Percentiles rank a stretch among this genome's conserved stretches.
These are phyloP conservation scores for Timema podura DNA, from an alignment of 2,888 invertebrate genomes.

Conservation along the genomic window DNA sequence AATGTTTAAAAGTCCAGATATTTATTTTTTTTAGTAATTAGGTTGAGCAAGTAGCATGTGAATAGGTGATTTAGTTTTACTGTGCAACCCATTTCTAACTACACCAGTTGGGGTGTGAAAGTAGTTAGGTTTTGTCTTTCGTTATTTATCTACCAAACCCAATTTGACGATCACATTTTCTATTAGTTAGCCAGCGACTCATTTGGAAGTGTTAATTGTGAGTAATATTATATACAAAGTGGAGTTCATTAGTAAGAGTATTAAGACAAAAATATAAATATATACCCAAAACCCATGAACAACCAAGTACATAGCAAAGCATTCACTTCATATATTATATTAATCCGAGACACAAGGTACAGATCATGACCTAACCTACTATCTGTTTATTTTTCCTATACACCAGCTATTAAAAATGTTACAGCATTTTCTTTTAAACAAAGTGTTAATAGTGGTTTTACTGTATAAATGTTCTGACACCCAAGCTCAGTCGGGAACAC, in stretches of 20 bases:
- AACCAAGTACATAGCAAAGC: too few species aligned
- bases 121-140: background rate
- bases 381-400: too few species aligned
- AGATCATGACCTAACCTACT: too few species aligned
- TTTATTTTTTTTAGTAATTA: conserved; percentile 9
- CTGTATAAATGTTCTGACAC: too few species aligned
- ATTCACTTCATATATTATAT: too few species aligned
- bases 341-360: too few species aligned
- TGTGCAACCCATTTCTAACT: conserved; percentile 14
- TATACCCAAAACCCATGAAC: too few species aligned
- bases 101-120: background rate
- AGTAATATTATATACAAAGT: conserved; percentile 9
- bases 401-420: too few species aligned
- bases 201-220: background rate
- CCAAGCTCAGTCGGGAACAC: too few species aligned
- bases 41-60: background rate
- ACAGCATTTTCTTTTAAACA: too few species aligned
- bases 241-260: conserved; percentile 10
- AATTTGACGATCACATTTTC: background rate
- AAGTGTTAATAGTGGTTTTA: too few species aligned
- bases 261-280: conserved; percentile 7
- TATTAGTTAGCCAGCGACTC: background rate
- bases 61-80: conserved; percentile 13
- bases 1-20: background rate
- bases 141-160: background rate